Conservation (phyloP, 1,140 invertebrate species). For the Drosophila parabipectinata region DNA sequence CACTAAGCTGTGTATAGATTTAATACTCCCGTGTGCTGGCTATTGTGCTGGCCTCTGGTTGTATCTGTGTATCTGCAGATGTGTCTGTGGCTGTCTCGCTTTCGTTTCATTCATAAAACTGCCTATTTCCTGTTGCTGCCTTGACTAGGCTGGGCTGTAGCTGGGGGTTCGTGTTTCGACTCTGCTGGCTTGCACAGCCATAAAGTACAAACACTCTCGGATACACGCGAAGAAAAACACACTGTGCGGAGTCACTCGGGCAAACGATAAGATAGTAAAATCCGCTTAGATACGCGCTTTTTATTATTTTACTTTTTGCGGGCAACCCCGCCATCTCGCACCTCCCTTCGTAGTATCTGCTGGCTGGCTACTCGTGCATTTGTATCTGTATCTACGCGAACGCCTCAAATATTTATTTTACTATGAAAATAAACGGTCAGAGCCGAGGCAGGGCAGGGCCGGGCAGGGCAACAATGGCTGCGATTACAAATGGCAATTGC, state of each 20-base stretch:
- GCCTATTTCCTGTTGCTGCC: conserved; percentile 79
- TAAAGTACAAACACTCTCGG: conserved; percentile 54
- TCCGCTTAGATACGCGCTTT: conserved; percentile 78
- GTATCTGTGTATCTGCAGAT: not conserved
- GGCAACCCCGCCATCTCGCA: not conserved
- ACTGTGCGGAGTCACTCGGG: conserved; percentile 57
- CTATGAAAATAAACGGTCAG: conserved; percentile 69
- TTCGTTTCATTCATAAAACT: conserved; percentile 82
- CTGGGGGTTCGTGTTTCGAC: conserved; percentile 64
- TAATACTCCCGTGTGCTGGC: not conserved
- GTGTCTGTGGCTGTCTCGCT: conserved; percentile 41
- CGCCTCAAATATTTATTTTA: conserved; percentile 61
- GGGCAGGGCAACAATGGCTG: conserved; percentile 48
- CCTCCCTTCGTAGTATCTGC: not conserved
- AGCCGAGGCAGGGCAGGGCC: conserved; percentile 2
- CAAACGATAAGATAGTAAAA: conserved; percentile 79
- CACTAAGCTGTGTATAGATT: not conserved
- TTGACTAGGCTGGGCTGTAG: conserved; percentile 41
- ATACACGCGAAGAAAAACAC: conserved; percentile 15
- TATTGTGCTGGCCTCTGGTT: not conserved
- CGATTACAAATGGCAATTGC: conserved; percentile 64
- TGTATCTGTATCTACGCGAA: conserved; percentile 16
- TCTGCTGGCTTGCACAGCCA: conserved; percentile 64
- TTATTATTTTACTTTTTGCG: conserved; percentile 37
- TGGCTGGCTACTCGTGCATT: not conserved